Conservation (phyloP, 2,888 invertebrate species). For the Mythimna loreyi region DNA sequence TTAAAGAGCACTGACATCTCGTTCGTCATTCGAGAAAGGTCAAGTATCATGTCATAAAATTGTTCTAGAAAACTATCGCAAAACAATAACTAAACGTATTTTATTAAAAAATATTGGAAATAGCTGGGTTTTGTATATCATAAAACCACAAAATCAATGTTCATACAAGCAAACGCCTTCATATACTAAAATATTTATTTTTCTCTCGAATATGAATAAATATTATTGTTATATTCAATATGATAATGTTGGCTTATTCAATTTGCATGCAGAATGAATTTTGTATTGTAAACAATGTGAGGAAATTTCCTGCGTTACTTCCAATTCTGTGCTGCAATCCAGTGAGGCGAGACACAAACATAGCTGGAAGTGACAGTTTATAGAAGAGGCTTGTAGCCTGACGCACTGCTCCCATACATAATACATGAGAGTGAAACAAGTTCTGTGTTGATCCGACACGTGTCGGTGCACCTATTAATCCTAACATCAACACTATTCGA, state of each 20-base stretch:
- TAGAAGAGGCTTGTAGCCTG: conserved; percentile 11
- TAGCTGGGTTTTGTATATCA: background rate
- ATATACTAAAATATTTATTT: conserved; percentile 39
- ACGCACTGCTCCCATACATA: conserved; percentile 26
- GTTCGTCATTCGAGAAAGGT: conserved; percentile 26
- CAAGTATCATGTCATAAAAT: conserved; percentile 19
- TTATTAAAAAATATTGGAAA: conserved; percentile 21
- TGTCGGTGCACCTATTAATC: conserved; percentile 11
- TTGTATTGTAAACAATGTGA: conserved; percentile 27
- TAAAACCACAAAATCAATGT: conserved; percentile 26
- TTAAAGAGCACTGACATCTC: conserved; percentile 34
- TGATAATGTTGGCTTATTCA: conserved; percentile 24
- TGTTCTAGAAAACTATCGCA: conserved; percentile 27
- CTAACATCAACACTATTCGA: conserved; percentile 6
- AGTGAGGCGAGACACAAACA: conserved; percentile 15
- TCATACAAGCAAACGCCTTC: conserved; percentile 37
- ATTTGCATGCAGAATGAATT: conserved; percentile 13
- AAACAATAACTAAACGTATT: background rate
- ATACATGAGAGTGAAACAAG: conserved; percentile 7
- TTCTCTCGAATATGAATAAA: conserved; percentile 36
- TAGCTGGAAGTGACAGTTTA: conserved; percentile 17
- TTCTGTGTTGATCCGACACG: conserved; percentile 15
- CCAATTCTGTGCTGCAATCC: background rate
- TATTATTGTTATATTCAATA: conserved; percentile 42
- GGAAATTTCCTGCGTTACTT: conserved; percentile 30